phyloP scores from a whole-genome alignment of 2,888 invertebrate genomes.

The Caenorhabditis japonica region DNA sequence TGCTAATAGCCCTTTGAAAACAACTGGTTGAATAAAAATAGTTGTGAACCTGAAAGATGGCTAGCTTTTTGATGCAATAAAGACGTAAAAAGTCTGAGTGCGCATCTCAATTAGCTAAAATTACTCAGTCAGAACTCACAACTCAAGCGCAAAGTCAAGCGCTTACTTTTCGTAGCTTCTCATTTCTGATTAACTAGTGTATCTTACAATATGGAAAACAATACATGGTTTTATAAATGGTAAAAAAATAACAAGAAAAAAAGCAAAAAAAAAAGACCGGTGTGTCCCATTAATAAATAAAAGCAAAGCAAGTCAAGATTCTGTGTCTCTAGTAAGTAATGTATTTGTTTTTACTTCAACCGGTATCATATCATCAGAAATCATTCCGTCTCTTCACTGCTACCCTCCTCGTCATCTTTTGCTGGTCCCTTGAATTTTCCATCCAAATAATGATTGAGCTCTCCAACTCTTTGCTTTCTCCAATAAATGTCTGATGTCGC shows the following conservation, averaged over 20 bases:
- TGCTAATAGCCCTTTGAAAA: no score
- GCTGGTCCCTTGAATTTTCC: slow-evolving; percentile 49
- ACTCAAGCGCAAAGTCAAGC: no score
- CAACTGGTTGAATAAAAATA: no score
- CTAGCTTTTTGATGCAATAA: no score
- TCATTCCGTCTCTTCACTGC: slow-evolving; percentile 36
- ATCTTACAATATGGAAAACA: neutral
- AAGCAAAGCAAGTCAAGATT: slow-evolving; percentile 8
- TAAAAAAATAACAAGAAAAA: neutral
- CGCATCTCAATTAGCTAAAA: no score
- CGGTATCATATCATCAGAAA: no score
- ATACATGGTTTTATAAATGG: neutral
- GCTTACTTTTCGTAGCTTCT: no score
- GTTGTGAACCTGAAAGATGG: no score
- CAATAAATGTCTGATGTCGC: slow-evolving; percentile 52
- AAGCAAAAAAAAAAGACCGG: slow-evolving; percentile 18
- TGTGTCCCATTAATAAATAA: slow-evolving; percentile 39
- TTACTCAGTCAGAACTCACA: no score
- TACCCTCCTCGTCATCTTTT: slow-evolving; percentile 33
- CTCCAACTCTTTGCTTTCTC: slow-evolving; percentile 33
- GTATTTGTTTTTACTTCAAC: no score
- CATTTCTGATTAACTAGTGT: no score
- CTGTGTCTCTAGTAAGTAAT: neutral
- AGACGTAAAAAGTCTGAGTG: no score
- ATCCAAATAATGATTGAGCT: slow-evolving; percentile 47